Base-by-base conservation (phyloP, 2,888 invertebrate species). In the Rosalia funebris region DNA sequence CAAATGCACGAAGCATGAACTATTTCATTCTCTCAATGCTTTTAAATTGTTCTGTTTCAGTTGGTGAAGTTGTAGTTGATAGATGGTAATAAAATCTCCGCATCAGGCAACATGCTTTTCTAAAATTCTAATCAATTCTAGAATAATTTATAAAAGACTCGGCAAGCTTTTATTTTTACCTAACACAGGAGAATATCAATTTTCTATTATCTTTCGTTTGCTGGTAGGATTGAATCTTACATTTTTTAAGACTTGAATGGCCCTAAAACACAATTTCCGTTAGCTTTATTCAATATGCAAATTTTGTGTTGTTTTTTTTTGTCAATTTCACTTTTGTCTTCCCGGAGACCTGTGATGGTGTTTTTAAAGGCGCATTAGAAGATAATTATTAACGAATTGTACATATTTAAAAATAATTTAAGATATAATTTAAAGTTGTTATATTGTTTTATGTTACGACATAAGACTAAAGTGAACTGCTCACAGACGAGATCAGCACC, bases 61-160 rank as follows among this genome's bases (percentile, higher is more conserved):
- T 85, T 86, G 87, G 87, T 84, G 89, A 89, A 81, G 83, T 82
- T 83, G 89, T 89, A 84, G 79, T 87, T 84, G 86, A 87, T 86
- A 89, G 86, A 85, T 89, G 88, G 89, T 85, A 86, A 81, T 82
- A 61, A 44, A 61, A 32, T 69, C 72, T 63, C 63, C 70, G 67
- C 62, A 65, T 65, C 62, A 67, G 68, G 61, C 73, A 62, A 65
- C 70, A 65, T 67, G 73, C 74, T 75, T 72, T 69, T 72, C 68
- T 54, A 58, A 55, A 48, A 41, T 42, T 32, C 12, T 60, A 67
- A 62, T 55, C 69, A 63, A 60, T 65, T 66, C 48, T 70, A 62
- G 57, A 69, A 61, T 70, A 66, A 62, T 70, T 63, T 61, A 48
- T 66, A 71, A 71, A 74, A 75, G 72, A 76, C 71, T 75, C 70